Conservation (phyloP, 2,888 invertebrate genomes). For the Tachina lurida region DNA sequence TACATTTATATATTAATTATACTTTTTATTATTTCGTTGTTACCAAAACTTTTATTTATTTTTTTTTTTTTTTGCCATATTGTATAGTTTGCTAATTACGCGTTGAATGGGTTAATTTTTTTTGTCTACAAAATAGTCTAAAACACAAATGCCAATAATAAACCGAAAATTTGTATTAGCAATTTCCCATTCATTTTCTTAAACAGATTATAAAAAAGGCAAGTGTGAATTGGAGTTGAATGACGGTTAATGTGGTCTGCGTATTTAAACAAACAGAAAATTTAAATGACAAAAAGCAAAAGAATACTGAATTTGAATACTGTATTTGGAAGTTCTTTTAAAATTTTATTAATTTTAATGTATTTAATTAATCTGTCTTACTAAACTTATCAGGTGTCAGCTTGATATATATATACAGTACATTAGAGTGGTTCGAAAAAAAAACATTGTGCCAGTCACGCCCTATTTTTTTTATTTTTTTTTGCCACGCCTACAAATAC, state of each 20-base stretch:
- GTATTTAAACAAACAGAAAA: neutral
- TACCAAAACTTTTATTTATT: constrained; percentile 26
- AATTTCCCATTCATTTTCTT: neutral
- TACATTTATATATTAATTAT: neutral
- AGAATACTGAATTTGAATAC: neutral
- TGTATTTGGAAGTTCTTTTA: neutral
- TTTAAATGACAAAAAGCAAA: neutral
- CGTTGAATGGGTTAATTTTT: constrained; percentile 13
- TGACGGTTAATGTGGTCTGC: neutral
- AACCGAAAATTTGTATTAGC: constrained; percentile 40
- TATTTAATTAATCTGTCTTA: too few relatives aligned
- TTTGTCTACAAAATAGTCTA: constrained; percentile 32
- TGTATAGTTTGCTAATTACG: constrained; percentile 40
- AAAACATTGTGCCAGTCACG: too few relatives aligned
- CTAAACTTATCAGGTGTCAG: too few relatives aligned
- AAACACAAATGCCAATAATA: constrained; percentile 13
- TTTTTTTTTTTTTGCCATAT: constrained; percentile 28
- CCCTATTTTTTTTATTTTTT: too few relatives aligned
- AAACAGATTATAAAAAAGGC: neutral
- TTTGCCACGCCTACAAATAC: too few relatives aligned
- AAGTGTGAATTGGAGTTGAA: neutral
- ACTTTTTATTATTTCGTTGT: constrained; percentile 5
- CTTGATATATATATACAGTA: too few relatives aligned
- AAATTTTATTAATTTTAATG: neutral
- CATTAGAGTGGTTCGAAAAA: too few relatives aligned